Evolutionary conservation across 2,113 vertebrate genomes (phyloP).

Genomic region (Actenoides hombroni): DNA sequence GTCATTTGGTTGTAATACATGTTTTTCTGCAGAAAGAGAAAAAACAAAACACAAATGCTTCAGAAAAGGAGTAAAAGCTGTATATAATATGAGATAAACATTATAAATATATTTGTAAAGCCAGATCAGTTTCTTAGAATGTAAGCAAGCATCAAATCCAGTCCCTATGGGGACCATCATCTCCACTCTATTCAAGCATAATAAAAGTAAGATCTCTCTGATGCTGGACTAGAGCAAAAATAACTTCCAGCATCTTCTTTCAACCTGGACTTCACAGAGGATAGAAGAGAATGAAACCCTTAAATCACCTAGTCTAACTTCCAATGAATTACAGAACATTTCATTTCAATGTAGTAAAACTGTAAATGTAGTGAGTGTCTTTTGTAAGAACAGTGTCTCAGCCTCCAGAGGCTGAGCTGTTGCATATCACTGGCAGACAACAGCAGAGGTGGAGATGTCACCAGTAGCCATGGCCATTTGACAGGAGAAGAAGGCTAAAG

Average conservation of each 20-base stretch:
- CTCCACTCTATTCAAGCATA: background rate
- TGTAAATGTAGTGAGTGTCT: background rate
- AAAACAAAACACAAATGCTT: background rate
- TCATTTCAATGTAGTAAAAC: background rate
- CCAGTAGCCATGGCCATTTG: background rate
- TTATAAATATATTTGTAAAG: background rate
- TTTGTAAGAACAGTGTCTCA: background rate
- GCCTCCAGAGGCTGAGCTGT: background rate
- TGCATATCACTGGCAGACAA: background rate
- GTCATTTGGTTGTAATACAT: conserved; percentile 87
- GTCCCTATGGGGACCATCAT: background rate
- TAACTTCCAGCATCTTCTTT: background rate
- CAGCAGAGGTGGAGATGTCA: background rate
- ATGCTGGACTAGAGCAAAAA: background rate
- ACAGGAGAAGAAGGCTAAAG: background rate
- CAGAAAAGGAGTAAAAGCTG: background rate
- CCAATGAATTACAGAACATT: background rate
- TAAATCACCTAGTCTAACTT: background rate
- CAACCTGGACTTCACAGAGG: background rate
- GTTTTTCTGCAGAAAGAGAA: conserved; percentile 80
- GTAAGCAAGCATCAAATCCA: background rate
- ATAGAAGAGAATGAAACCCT: background rate
- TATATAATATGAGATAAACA: background rate
- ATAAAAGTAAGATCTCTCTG: background rate
- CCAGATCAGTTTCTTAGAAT: background rate